Conservation (phyloP, 2,797 vertebrate species). For the Anisognathus igniventris region DNA sequence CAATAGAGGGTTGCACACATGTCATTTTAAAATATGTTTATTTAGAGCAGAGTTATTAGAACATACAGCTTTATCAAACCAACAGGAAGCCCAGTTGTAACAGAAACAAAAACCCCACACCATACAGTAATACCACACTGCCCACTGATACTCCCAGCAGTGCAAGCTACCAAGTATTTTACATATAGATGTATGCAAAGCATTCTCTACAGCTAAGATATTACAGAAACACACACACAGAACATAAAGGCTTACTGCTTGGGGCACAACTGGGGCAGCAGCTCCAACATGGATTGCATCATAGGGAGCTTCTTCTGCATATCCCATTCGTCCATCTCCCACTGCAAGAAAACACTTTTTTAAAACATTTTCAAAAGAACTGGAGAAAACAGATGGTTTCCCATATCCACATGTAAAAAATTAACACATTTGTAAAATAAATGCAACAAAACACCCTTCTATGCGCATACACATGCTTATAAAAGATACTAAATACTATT, state of each 20-base stretch:
- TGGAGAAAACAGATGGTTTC: background rate
- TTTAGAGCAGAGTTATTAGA: background rate
- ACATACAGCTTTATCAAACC: background rate
- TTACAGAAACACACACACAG: background rate
- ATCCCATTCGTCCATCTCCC: slow-evolving; percentile 92
- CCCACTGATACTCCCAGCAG: background rate
- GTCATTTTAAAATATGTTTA: background rate
- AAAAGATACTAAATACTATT: background rate
- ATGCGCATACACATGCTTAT: background rate
- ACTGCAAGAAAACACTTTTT: slow-evolving; percentile 77
- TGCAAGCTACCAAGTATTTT: background rate
- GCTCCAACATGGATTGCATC: slow-evolving; percentile 98
- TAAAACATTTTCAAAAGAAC: background rate
- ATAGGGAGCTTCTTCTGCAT: slow-evolving; percentile 89
- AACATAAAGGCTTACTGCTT: slow-evolving; percentile 85
- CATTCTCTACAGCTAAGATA: background rate
- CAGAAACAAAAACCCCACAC: background rate
- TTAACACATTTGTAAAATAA: background rate
- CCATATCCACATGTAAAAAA: background rate
- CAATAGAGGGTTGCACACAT: background rate
- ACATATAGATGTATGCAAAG: background rate
- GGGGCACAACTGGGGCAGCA: slow-evolving; percentile 91
- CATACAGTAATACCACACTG: background rate
- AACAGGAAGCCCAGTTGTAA: background rate
- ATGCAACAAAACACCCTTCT: background rate